Base-by-base conservation (phyloP, 2,113 vertebrate species). In the Cyanoderma ruficeps region DNA sequence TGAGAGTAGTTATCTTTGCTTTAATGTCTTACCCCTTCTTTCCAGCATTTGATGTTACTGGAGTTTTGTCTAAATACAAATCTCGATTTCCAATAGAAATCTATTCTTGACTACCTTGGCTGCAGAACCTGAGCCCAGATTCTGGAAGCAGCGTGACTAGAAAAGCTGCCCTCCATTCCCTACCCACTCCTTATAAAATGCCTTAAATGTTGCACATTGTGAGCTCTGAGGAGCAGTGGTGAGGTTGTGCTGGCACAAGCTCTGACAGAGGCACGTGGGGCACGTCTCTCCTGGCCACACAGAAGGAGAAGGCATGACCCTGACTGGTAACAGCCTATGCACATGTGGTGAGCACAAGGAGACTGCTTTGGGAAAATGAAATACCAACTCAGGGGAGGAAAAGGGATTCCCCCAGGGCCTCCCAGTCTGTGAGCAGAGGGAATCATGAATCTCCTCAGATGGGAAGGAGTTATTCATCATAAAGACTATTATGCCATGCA, bases 381-480 rank as follows among this genome's bases (percentile, higher is more conserved):
- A 89, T 56, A 57, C 46, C 82, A 65, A 28, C 9, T 13, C 70
- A 91, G 83, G 55, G 37, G 63, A 72, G 52, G 77, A 87, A 56
- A 13, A 0, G 0, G n/a, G 53, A 65, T 83, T 71, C n/a, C 96
- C 68, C 57, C 5, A 19, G 86, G 72, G 78, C 70, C 81, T 50
- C 1, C 3, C 77, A 17, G 10, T 56, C 24, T 1, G 4, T 41
- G 49, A 46, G 37, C 15, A 33, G 64, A 30, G 64, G 84, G 87
- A 94, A 50, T 86, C 28, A 28, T 90, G 94, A 79, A 63, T 82
- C 81, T 81, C 68, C 71, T 90, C 56, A 37, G 81, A 92, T 60
- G 65, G 39, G 46, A 79, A 83, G 70, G 33, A 65, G 55, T 81
- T 84, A 41, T 93, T 91, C 30, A 61, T 90, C 74, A 60, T n/a